phyloP scores from a whole-genome alignment of 2,888 invertebrate species.

The Melikaiella ostensackeni region DNA sequence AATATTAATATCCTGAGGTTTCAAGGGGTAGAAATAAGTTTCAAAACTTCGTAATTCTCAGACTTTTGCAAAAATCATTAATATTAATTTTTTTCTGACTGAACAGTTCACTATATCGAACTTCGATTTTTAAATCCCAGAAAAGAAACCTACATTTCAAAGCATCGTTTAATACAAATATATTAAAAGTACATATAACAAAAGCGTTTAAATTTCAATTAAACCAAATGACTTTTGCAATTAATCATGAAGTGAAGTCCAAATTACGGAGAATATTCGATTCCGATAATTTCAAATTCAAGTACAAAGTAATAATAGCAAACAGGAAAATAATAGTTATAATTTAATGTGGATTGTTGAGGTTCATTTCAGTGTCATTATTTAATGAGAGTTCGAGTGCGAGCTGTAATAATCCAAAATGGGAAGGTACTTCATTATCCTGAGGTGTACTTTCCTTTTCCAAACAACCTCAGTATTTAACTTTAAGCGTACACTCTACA shows the following conservation, averaged over 20 bases:
- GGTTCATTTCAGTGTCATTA: not conserved
- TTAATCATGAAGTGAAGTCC: not conserved
- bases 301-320: slow-evolving; percentile 15
- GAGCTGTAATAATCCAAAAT: slow-evolving; percentile 23
- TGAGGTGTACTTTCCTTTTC: slow-evolving; percentile 28
- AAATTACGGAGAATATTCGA: not conserved
- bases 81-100: not conserved
- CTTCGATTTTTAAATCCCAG: not conserved
- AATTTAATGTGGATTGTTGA: slow-evolving; percentile 15
- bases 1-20: too few species aligned
- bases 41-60: too few species aligned
- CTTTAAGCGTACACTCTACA: not conserved
- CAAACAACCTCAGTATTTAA: slow-evolving; percentile 11
- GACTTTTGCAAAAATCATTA: too few species aligned
- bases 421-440: not conserved
- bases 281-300: not conserved
- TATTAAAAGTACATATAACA: too few species aligned
- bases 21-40: too few species aligned
- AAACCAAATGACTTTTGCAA: not conserved
- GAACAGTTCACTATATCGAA: not conserved
- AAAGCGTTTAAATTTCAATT: not conserved
- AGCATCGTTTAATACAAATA: not conserved
- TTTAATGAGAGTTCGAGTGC: too few species aligned
- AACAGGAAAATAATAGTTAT: slow-evolving; percentile 9
- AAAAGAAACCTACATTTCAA: not conserved